Percentiles rank a stretch among this genome's conserved stretches.
These are phyloP conservation scores for Intellagama lesueurii DNA, from an alignment of 2,797 vertebrate genomes.

Conservation along the genomic window DNA sequence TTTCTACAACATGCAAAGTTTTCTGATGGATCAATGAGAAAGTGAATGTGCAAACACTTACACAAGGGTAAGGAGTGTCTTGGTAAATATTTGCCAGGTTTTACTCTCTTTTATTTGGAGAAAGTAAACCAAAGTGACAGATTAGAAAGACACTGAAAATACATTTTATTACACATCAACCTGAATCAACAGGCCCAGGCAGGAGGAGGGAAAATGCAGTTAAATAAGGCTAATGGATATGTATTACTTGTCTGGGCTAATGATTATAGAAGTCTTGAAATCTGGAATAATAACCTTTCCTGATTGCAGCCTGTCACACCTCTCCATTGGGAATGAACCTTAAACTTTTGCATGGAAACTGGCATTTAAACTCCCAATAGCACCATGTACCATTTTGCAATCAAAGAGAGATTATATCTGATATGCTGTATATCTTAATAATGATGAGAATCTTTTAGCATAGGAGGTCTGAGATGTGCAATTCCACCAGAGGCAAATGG, in stretches of 20 bases:
- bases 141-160: slow-evolving; percentile 48
- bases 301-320: neutral
- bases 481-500: neutral
- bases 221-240: slow-evolving; percentile 9
- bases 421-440: neutral
- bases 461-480: neutral
- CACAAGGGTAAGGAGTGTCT: slow-evolving; percentile 60
- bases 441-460: neutral
- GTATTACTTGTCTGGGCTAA: neutral
- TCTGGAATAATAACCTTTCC: neutral
- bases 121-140: slow-evolving; percentile 54
- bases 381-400: neutral
- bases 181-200: slow-evolving; percentile 21
- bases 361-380: neutral
- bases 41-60: slow-evolving; percentile 53
- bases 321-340: neutral
- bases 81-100: slow-evolving; percentile 52
- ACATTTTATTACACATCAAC: slow-evolving; percentile 39
- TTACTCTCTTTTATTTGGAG: slow-evolving; percentile 44
- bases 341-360: neutral
- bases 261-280: neutral
- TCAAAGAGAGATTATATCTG: neutral
- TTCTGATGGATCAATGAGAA: slow-evolving; percentile 50
- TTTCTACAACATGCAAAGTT: slow-evolving; percentile 14
- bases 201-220: slow-evolving; percentile 10